phyloP scores from a whole-genome alignment of 1,140 invertebrate genomes.

The Dendroctonus valens region DNA sequence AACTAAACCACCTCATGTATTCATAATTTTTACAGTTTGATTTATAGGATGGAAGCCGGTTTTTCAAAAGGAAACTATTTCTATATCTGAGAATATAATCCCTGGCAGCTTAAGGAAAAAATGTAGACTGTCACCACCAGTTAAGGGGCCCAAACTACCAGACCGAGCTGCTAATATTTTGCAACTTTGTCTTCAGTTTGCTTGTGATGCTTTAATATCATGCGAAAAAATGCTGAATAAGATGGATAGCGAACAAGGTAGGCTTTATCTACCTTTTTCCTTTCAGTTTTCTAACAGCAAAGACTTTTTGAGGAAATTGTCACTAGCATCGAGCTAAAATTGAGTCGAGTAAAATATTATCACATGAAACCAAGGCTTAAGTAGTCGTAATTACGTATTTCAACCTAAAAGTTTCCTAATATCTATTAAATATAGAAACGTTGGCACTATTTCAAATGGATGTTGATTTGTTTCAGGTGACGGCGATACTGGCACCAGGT shows the following conservation, averaged over 20 bases:
- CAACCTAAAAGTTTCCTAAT: background rate
- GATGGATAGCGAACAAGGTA: slow-evolving; percentile 60
- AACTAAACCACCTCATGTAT: background rate
- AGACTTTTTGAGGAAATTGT: too few species aligned
- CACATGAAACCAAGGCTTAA: too few species aligned
- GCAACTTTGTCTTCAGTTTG: slow-evolving; percentile 49
- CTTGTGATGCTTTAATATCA: slow-evolving; percentile 57
- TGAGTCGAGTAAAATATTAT: too few species aligned
- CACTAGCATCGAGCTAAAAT: too few species aligned
- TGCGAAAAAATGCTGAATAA: slow-evolving; percentile 59
- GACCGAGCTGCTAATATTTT: slow-evolving; percentile 43
- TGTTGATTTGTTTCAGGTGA: slow-evolving; percentile 46
- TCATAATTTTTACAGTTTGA: background rate
- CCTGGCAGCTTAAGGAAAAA: slow-evolving; percentile 22
- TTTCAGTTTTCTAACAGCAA: too few species aligned
- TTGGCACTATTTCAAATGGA: background rate
- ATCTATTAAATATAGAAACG: background rate
- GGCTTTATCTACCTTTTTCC: background rate
- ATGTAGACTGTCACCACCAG: slow-evolving; percentile 29
- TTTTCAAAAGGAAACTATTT: slow-evolving; percentile 15
- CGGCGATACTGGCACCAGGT: slow-evolving; percentile 65
- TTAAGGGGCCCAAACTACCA: slow-evolving; percentile 45
- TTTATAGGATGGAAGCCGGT: slow-evolving; percentile 31
- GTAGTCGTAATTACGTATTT: too few species aligned
- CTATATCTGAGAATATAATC: slow-evolving; percentile 18